Conservation (phyloP, 2,888 invertebrate species). For the Odontothrips loti region DNA sequence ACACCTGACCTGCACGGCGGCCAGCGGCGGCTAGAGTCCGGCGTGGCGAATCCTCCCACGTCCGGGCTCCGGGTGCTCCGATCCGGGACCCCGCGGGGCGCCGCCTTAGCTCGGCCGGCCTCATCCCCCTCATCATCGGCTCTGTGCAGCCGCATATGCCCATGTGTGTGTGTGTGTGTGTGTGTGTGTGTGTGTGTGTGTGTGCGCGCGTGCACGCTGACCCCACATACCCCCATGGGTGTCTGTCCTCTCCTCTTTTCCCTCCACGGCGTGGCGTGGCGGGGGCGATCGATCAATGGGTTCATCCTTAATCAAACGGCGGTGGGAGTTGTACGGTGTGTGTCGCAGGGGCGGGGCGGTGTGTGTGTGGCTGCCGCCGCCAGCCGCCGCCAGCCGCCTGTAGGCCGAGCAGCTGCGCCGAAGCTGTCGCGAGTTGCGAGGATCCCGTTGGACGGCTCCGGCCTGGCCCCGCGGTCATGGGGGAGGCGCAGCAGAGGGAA, state of each 20-base stretch:
- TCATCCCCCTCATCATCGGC: no score
- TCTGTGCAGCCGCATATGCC: no score
- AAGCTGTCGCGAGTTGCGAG: no score
- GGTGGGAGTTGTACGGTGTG: not conserved
- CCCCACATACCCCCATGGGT: not conserved
- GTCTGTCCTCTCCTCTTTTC: not conserved
- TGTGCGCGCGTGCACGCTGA: not conserved
- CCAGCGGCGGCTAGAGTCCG: no score
- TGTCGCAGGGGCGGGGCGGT: not conserved
- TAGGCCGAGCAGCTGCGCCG: no score
- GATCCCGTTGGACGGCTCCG: not conserved
- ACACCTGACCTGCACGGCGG: no score
- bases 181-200: not conserved
- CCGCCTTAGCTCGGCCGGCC: no score
- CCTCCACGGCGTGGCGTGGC: not conserved
- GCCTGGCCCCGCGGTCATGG: not conserved
- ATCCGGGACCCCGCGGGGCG: no score
- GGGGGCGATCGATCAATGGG: not conserved
- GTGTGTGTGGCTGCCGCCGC: not conserved
- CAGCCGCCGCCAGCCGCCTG: no score
- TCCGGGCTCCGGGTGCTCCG: no score
- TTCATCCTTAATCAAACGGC: not conserved
- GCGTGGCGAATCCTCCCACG: no score
- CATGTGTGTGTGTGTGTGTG: no score
- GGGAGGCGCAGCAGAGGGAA: not conserved